Evolutionary conservation across 2,888 invertebrate genomes (phyloP).

Genomic region (Deilephila porcellus): DNA sequence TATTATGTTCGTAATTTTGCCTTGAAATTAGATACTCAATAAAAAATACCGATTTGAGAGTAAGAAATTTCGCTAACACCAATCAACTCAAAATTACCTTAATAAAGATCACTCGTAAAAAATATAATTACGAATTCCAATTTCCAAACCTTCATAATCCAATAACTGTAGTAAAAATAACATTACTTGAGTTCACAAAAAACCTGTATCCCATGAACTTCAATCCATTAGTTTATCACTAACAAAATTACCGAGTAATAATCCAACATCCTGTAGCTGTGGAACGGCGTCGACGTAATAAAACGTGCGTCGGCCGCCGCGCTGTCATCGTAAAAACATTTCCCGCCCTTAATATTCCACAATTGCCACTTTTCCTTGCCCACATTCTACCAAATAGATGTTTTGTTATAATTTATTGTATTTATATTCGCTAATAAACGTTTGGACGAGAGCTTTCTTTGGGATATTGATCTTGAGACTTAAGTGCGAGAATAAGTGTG

Average conservation of each 20-base stretch:
- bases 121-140: not conserved
- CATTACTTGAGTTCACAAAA: too few species aligned
- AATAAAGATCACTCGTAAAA: not conserved
- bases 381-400: constrained; percentile 29
- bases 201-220: not conserved
- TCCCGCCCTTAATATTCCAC: constrained; percentile 69
- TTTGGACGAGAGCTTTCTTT: not conserved
- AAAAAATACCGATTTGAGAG: too few species aligned
- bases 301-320: constrained; percentile 60
- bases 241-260: constrained; percentile 29
- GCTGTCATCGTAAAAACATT: constrained; percentile 75
- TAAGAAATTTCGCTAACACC: too few species aligned
- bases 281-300: constrained; percentile 63
- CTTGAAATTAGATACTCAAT: too few species aligned
- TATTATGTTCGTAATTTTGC: too few species aligned
- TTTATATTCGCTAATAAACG: constrained; percentile 31
- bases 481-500: not conserved
- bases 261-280: constrained; percentile 57
- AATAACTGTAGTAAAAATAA: not conserved
- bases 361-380: constrained; percentile 52
- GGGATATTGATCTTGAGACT: constrained; percentile 12
- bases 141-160: too few species aligned
- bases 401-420: constrained; percentile 32
- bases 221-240: constrained; percentile 8
- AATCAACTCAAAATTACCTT: too few species aligned